A percentile compares a stretch with the other conserved stretches of the same genome.
Conservation (phyloP, 2,888 invertebrate genomes). For the Ennomos erosarius region DNA sequence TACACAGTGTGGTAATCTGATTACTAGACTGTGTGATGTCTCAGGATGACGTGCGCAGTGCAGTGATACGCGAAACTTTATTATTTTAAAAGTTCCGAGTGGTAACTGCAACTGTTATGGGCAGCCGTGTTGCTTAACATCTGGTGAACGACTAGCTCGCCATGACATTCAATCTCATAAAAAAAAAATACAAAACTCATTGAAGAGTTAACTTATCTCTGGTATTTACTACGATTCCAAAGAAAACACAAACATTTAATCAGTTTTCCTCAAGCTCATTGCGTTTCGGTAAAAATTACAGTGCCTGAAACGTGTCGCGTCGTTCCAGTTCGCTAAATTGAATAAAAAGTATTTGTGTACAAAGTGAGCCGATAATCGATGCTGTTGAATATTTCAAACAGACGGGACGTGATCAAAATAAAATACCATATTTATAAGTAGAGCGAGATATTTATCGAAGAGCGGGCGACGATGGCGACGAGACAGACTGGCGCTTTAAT, state of each 20-base stretch:
- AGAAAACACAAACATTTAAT: slow-evolving; percentile 21
- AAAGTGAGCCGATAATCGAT: slow-evolving; percentile 79
- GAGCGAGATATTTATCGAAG: slow-evolving; percentile 11
- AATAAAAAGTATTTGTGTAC: slow-evolving; percentile 77
- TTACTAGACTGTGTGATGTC: too few species aligned
- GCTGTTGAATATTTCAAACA: slow-evolving; percentile 79
- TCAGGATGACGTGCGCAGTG: too few species aligned
- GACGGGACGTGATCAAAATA: slow-evolving; percentile 72
- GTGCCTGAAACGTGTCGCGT: slow-evolving; percentile 49
- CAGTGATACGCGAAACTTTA: too few species aligned
- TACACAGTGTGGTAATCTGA: too few species aligned
- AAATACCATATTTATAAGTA: slow-evolving; percentile 47
- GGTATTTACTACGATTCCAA: slow-evolving; percentile 21
- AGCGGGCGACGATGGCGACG: slow-evolving; percentile 3
- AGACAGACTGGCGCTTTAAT: slow-evolving; percentile 44
- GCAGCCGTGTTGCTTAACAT: too few species aligned
- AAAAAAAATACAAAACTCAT: slow-evolving; percentile 17
- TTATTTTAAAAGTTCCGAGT: too few species aligned
- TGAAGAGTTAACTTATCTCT: slow-evolving; percentile 14
- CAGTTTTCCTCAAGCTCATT: slow-evolving; percentile 31
- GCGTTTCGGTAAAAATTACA: slow-evolving; percentile 38
- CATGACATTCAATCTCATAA: too few species aligned
- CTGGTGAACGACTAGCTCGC: too few species aligned
- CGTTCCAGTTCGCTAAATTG: slow-evolving; percentile 63
- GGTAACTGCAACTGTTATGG: too few species aligned